phyloP scores from a whole-genome alignment of 2,113 vertebrate species.

The Saguinus midas region DNA sequence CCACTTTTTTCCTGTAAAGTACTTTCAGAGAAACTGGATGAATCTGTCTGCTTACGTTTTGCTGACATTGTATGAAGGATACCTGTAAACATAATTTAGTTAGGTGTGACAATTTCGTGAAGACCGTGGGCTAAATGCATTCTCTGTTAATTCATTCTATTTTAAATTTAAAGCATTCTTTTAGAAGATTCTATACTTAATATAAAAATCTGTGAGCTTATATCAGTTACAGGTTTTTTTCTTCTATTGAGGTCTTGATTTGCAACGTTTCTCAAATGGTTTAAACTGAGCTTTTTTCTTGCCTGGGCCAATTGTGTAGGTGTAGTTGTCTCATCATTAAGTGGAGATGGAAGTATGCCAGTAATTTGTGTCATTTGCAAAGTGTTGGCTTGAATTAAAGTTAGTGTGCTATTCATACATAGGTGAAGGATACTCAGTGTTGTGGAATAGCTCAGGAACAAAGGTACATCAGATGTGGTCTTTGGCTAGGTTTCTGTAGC shows the following conservation, averaged over 20 bases:
- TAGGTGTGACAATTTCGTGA: not conserved
- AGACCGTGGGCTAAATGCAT: not conserved
- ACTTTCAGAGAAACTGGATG: not conserved
- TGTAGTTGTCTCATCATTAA: not conserved
- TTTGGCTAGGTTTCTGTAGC: constrained; percentile 91
- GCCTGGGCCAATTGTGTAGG: constrained; percentile 1
- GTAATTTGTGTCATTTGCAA: not conserved
- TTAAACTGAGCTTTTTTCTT: constrained; percentile 33
- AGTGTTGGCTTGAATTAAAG: constrained; percentile 31
- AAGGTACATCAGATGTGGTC: constrained; percentile 75
- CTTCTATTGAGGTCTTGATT: not conserved
- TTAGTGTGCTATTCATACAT: constrained; percentile 16
- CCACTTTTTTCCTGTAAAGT: constrained; percentile 1
- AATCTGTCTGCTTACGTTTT: not conserved
- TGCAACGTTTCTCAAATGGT: not conserved
- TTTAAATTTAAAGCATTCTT: constrained; percentile 17
- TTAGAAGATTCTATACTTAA: not conserved
- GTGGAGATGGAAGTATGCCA: not conserved
- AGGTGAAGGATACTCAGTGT: constrained; percentile 39
- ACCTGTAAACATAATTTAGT: not conserved
- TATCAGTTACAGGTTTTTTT: not conserved
- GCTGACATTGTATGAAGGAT: constrained; percentile 14
- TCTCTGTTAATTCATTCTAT: not conserved
- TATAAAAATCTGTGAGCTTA: not conserved
- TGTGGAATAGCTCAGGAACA: constrained; percentile 60